phyloP scores from a whole-genome alignment of 2,797 vertebrate genomes.

The Crypturellus tataupa region DNA sequence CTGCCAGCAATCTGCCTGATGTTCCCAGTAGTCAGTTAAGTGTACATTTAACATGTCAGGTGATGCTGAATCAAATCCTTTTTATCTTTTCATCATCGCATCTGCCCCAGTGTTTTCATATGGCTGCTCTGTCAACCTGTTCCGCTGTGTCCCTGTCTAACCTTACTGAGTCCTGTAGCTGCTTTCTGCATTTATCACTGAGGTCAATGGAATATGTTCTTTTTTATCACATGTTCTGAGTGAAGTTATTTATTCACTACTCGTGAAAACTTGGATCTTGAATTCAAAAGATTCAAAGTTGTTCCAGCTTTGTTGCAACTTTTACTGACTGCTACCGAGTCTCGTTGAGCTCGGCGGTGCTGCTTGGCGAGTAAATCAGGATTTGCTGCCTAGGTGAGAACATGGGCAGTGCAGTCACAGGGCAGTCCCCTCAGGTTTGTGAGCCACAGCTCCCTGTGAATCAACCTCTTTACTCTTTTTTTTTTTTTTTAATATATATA shows the following conservation, averaged over 20 bases:
- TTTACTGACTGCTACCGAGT: background rate
- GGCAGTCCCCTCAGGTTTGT: background rate
- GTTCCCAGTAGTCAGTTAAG: background rate
- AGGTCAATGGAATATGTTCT: background rate
- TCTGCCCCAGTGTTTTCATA: background rate
- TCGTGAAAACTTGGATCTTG: background rate
- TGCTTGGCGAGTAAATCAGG: background rate
- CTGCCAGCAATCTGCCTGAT: background rate
- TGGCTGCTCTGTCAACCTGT: background rate
- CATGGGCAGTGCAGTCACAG: background rate
- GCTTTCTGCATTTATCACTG: background rate
- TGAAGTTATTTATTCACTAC: background rate
- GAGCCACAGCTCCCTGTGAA: background rate
- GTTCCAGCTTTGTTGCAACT: background rate
- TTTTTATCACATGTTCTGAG: background rate
- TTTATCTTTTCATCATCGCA: background rate
- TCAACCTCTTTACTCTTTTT: background rate
- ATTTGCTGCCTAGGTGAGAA: background rate
- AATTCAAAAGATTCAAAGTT: background rate
- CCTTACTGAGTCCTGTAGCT: background rate
- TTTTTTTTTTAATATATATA: background rate
- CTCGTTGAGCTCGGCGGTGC: background rate
- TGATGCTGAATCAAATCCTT: background rate
- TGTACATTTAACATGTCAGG: background rate
- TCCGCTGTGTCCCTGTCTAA: background rate